Base-by-base conservation (phyloP, 2,888 invertebrate genomes). In the Ramazzottius varieornatus region DNA sequence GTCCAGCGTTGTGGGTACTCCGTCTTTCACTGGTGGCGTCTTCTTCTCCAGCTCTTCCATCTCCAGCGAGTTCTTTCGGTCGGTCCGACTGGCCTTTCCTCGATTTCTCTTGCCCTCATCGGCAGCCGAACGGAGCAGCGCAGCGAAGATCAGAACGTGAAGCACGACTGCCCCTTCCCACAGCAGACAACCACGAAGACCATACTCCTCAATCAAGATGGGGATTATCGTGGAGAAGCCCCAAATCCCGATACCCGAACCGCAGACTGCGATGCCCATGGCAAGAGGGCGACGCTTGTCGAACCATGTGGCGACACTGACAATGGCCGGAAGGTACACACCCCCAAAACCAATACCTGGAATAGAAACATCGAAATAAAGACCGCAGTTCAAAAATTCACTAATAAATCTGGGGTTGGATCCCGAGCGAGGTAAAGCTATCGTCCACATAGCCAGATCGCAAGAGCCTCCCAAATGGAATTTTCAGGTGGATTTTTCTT, bases 291-390 rank as follows among this genome's bases (percentile, higher is more conserved):
- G 54, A 8, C 54, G 54, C 54, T 54, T 29, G n/a, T 54, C 54
- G 54, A 54, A 54, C 54, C 54, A 54, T 29, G 54, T 24, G 54
- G 54, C 54, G 29, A 29, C 54, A 24, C n/a, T 54, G 54, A 54
- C 54, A 24, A 54, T 54, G 54, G 54, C 54, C 20, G 54, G 54
- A 4, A 54, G 29, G 29, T 54, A 54, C 4, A 54, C 24, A 16
- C 20, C 29, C 13, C 54, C 54, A 29, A 54, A 54, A 4, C 54
- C 54, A 24, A 54, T 29, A 29, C 54, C 54, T 54, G 40, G 20
- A 40, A 8, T 20, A 40, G n/a, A n/a, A n/a, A n/a, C n/a, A n/a
- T n/a, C n/a, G n/a, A n/a, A n/a, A n/a, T n/a, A n/a, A n/a, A n/a
- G n/a, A n/a, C n/a, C n/a, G n/a, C n/a, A n/a, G n/a, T n/a, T n/a